A percentile compares a stretch with the other conserved stretches of the same genome.
These are phyloP conservation scores for Glyptemys insculpta DNA, from an alignment of 2,797 vertebrate species.

Conservation along the genomic window DNA sequence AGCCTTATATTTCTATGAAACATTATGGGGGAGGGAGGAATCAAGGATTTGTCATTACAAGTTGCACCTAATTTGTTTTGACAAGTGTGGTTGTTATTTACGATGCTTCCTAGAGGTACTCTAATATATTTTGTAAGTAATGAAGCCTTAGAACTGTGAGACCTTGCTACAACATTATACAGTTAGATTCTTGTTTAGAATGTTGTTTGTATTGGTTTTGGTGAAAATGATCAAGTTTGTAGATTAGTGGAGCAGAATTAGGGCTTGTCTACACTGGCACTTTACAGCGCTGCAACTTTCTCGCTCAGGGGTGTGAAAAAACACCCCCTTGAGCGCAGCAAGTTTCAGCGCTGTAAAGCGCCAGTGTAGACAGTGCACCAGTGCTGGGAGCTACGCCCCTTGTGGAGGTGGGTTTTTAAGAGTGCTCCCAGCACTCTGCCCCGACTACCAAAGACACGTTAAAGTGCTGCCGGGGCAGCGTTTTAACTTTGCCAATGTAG, in stretches of 20 bases:
- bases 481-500: too few relatives aligned
- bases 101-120: not conserved
- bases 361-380: too few relatives aligned
- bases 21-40: not conserved
- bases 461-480: too few relatives aligned
- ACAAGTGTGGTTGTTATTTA: not conserved
- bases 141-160: not conserved
- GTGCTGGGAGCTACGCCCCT: too few relatives aligned
- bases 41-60: conserved; percentile 14
- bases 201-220: accelerated
- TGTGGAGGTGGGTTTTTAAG: too few relatives aligned
- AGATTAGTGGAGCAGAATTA: not conserved
- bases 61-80: not conserved
- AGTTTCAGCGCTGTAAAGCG: too few relatives aligned
- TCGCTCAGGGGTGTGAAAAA: too few relatives aligned
- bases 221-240: not conserved
- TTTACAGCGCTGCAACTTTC: too few relatives aligned
- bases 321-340: too few relatives aligned
- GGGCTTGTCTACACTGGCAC: too few relatives aligned
- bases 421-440: too few relatives aligned
- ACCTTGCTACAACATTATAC: not conserved
- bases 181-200: not conserved
- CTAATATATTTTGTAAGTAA: not conserved
- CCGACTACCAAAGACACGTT: too few relatives aligned
- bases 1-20: not conserved